Evolutionary conservation across 2,113 vertebrate genomes (phyloP).

Genomic region (Gymnogyps californianus): DNA sequence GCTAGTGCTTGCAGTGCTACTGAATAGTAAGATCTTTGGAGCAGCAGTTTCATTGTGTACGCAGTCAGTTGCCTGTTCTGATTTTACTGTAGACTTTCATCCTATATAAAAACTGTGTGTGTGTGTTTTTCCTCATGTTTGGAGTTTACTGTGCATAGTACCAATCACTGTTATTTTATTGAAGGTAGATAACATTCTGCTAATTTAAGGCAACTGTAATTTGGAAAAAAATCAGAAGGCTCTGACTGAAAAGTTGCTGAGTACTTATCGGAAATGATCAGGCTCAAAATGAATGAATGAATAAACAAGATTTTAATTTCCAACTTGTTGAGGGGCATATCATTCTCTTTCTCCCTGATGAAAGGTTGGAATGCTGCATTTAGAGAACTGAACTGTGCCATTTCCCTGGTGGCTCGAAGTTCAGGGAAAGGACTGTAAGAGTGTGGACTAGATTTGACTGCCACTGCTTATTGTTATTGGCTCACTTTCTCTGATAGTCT

Average conservation of each 20-base stretch:
- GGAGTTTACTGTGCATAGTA: not conserved
- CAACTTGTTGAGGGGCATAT: not conserved
- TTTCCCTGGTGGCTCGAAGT: not conserved
- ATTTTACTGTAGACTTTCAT: not conserved
- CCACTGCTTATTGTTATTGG: not conserved
- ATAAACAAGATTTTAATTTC: not conserved
- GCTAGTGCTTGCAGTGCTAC: not conserved
- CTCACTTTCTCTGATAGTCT: not conserved
- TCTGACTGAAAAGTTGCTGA: not conserved
- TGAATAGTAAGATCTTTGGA: not conserved
- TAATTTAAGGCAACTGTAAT: not conserved
- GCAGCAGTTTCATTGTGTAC: not conserved
- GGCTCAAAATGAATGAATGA: not conserved
- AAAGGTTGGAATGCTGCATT: not conserved
- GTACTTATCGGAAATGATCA: not conserved
- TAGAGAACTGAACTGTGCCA: not conserved
- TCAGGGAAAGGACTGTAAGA: too few species aligned
- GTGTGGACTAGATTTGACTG: not conserved
- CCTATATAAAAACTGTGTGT: not conserved
- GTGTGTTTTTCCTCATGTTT: not conserved
- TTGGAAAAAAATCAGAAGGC: not conserved
- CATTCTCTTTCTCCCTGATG: not conserved
- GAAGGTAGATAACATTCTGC: not conserved
- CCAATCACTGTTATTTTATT: not conserved
- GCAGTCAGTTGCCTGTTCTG: not conserved